A percentile compares a stretch with the other conserved stretches of the same genome.
Conservation (phyloP, 92 coral and sea anemone genomes). For the Phymanthus crucifer region DNA sequence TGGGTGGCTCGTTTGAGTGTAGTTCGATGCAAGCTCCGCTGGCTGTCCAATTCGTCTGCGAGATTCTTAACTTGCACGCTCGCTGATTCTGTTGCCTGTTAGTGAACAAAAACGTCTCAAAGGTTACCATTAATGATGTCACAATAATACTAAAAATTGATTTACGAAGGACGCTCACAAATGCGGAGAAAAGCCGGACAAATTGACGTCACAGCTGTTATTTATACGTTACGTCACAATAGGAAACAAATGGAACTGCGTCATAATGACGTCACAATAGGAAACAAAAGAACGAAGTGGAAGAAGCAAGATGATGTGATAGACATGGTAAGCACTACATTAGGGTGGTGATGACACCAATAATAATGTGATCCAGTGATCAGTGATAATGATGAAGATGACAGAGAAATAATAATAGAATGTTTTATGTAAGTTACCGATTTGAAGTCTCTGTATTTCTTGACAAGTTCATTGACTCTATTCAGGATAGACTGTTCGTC, state of each 20-base stretch:
- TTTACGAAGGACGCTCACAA: too few species aligned
- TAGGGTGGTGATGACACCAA: background rate
- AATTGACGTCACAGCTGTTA: too few species aligned
- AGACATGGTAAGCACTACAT: too few species aligned
- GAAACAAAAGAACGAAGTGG: too few species aligned
- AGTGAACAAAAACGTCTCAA: constrained; percentile 5
- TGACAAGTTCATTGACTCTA: constrained; percentile 48
- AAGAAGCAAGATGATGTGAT: too few species aligned
- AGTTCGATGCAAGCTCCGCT: constrained; percentile 86
- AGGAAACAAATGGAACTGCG: too few species aligned
- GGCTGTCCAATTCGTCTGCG: constrained; percentile 91
- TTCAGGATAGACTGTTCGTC: constrained; percentile 68
- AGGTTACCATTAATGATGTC: background rate
- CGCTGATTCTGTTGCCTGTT: constrained; percentile 79
- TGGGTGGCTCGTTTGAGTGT: constrained; percentile 92
- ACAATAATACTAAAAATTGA: background rate
- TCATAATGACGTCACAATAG: too few species aligned
- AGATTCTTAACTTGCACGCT: constrained; percentile 74
- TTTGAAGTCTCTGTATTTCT: constrained; percentile 59
- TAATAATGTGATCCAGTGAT: background rate
- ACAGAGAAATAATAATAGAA: background rate
- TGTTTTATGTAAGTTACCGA: constrained; percentile 44
- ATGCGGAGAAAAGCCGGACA: too few species aligned
- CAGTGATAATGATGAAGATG: background rate
- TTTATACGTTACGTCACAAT: too few species aligned